Conservation (phyloP, 1,140 invertebrate genomes). For the Sarcophaga bullata region DNA sequence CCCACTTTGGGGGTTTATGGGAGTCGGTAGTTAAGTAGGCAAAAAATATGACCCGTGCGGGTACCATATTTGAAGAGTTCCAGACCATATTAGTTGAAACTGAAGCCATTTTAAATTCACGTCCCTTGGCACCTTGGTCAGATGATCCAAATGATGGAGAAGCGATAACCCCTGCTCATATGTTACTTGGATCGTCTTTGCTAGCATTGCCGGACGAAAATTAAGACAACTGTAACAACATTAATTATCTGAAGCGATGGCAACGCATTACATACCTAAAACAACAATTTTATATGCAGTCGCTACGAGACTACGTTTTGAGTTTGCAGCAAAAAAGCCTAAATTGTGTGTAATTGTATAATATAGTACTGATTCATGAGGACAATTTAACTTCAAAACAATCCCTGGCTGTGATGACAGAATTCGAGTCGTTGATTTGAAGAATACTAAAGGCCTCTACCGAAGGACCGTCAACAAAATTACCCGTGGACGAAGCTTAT, state of each 20-base stretch:
- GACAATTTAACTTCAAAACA: background rate
- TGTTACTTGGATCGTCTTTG: background rate
- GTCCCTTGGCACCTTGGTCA: background rate
- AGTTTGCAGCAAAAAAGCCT: background rate
- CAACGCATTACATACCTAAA: background rate
- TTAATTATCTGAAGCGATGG: too few species aligned
- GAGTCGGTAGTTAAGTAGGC: background rate
- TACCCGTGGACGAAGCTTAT: too few species aligned
- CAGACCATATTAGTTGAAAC: background rate
- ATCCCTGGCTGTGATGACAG: too few species aligned
- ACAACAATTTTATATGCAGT: background rate
- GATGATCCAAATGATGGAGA: constrained; percentile 26
- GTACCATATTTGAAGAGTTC: background rate
- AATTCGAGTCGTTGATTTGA: too few species aligned
- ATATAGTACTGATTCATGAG: background rate
- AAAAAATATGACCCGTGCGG: background rate
- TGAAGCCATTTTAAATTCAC: background rate
- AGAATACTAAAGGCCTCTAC: too few species aligned
- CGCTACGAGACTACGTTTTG: background rate
- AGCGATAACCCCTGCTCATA: background rate
- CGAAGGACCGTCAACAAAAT: too few species aligned
- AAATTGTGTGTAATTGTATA: too few species aligned
- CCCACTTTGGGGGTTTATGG: background rate
- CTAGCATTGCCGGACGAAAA: background rate
- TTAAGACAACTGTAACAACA: too few species aligned